Evolutionary conservation across 2,113 vertebrate genomes (phyloP).

Genomic region (Otus sunia): DNA sequence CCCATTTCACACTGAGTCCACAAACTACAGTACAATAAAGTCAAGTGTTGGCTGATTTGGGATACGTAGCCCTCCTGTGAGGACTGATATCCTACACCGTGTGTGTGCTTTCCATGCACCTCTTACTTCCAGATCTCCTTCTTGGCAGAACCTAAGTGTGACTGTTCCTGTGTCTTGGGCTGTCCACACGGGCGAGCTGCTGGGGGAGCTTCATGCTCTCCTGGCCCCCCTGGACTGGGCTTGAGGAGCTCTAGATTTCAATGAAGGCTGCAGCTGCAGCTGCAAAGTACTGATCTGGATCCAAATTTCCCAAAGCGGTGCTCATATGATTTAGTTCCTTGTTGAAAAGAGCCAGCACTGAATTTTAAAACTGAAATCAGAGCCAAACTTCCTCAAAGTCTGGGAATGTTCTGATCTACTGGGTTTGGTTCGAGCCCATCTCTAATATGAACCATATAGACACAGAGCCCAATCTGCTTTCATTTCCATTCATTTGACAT

Average conservation of each 20-base stretch:
- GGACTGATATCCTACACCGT: background rate
- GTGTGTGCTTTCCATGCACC: background rate
- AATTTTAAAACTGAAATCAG: constrained; percentile 58
- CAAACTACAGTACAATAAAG: background rate
- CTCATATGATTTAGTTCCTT: constrained; percentile 55
- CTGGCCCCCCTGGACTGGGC: background rate
- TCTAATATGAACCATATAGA: constrained; percentile 53
- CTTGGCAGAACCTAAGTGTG: background rate
- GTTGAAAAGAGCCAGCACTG: constrained; percentile 38
- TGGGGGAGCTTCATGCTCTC: background rate
- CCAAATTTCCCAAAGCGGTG: constrained; percentile 50
- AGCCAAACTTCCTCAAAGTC: constrained; percentile 69
- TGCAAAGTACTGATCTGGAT: constrained; percentile 38
- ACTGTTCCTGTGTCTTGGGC: background rate
- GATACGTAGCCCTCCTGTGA: background rate
- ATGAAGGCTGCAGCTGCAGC: constrained; percentile 23
- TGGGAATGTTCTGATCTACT: constrained; percentile 67
- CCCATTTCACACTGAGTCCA: background rate
- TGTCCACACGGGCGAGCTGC: accelerated
- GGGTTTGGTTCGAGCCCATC: constrained; percentile 25
- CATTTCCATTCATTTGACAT: constrained; percentile 26
- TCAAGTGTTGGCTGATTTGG: background rate
- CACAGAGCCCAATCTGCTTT: constrained; percentile 16
- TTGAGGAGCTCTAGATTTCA: background rate
- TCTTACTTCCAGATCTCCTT: background rate